phyloP scores from a whole-genome alignment of 2,113 vertebrate genomes.

The Rhadina sibilatrix region DNA sequence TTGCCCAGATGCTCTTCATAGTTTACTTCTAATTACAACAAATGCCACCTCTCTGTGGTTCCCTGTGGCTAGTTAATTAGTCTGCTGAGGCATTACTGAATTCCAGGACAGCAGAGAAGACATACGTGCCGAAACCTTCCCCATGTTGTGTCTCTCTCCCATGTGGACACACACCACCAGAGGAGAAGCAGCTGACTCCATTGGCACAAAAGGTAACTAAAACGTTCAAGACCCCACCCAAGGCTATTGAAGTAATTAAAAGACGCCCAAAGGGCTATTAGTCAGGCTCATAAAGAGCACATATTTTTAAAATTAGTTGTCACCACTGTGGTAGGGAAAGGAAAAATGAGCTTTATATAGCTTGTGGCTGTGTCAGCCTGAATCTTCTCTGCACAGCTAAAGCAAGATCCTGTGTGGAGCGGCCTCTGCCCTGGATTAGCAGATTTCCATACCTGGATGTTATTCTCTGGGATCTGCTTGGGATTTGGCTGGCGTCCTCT shows the following conservation, averaged over 20 bases:
- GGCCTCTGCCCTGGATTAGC: background rate
- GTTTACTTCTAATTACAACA: background rate
- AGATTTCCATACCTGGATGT: background rate
- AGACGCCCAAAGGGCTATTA: background rate
- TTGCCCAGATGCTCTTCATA: background rate
- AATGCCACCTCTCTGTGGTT: background rate
- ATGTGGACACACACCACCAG: background rate
- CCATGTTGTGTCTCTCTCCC: background rate
- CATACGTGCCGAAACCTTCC: fast-evolving
- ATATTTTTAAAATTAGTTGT: constrained; percentile 24
- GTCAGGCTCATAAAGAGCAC: background rate
- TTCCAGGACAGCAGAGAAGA: background rate
- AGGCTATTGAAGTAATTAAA: background rate
- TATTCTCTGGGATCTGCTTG: background rate
- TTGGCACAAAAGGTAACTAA: background rate
- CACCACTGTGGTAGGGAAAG: background rate
- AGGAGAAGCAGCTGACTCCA: background rate
- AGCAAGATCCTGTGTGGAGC: background rate
- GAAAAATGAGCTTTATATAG: background rate
- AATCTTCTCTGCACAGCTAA: background rate
- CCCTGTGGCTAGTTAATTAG: background rate
- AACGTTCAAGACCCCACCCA: background rate
- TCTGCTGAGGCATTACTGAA: background rate
- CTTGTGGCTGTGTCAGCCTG: background rate
- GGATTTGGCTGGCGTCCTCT: background rate